These are phyloP conservation scores for Pyrgilauda ruficollis DNA, from an alignment of 2,113 vertebrate species.

Conservation along the genomic window DNA sequence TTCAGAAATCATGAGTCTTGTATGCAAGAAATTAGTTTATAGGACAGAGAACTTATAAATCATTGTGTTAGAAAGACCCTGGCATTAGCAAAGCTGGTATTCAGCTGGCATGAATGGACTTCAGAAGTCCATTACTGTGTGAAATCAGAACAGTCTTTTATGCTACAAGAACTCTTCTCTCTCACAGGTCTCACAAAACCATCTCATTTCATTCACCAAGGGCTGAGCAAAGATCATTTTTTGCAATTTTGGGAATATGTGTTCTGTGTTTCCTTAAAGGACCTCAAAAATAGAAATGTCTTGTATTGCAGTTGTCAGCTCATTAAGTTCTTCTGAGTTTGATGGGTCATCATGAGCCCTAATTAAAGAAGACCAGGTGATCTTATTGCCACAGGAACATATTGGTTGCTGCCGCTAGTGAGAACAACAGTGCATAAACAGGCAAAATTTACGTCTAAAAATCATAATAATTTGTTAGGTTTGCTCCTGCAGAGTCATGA, in stretches of 20 bases:
- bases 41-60: not conserved
- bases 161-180: not conserved
- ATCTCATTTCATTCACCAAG: not conserved
- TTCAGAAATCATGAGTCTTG: not conserved
- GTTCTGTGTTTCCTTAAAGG: not conserved
- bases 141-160: not conserved
- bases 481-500: not conserved
- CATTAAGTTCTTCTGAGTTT: not conserved
- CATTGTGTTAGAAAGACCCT: not conserved
- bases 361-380: not conserved
- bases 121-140: not conserved
- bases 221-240: not conserved
- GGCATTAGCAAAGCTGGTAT: not conserved
- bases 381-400: not conserved
- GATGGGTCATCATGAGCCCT: not conserved
- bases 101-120: not conserved
- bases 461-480: not conserved
- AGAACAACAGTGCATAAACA: not conserved
- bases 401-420: not conserved
- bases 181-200: not conserved
- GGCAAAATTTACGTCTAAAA: not conserved
- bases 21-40: not conserved
- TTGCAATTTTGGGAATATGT: not conserved
- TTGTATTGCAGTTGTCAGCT: not conserved
- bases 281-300: not conserved